A percentile compares a stretch with the other conserved stretches of the same genome.
These are phyloP conservation scores for Omphaloscelis lunosa DNA, from an alignment of 2,888 invertebrate genomes.

Conservation along the genomic window DNA sequence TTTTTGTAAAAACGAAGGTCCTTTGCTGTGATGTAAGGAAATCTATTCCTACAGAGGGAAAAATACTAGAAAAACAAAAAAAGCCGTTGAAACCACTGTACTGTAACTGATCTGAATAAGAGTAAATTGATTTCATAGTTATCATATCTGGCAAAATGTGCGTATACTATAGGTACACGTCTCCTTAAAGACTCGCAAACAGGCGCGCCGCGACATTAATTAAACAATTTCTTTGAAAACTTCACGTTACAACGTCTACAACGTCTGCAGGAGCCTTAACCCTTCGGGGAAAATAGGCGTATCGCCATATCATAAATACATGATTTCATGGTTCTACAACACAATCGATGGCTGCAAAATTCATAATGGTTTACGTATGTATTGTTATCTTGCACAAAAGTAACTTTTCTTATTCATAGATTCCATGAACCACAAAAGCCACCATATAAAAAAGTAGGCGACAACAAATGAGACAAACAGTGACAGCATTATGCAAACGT, in stretches of 20 bases:
- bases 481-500: slow-evolving; percentile 85
- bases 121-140: not conserved
- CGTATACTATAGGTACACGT: no score
- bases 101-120: not conserved
- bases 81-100: not conserved
- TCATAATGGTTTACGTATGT: not conserved
- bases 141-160: no score
- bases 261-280: no score
- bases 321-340: no score
- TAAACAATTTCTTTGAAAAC: no score
- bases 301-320: no score
- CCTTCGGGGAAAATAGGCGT: no score
- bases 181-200: no score
- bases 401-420: not conserved
- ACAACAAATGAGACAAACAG: slow-evolving; percentile 63
- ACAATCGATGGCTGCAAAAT: not conserved
- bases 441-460: slow-evolving; percentile 18
- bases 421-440: not conserved
- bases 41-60: not conserved
- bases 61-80: not conserved
- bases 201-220: no score
- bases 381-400: not conserved
- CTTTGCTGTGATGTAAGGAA: not conserved
- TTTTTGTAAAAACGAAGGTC: not conserved
- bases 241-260: no score